Conservation (phyloP, 2,888 invertebrate genomes). For the Sclerodermus sp. region DNA sequence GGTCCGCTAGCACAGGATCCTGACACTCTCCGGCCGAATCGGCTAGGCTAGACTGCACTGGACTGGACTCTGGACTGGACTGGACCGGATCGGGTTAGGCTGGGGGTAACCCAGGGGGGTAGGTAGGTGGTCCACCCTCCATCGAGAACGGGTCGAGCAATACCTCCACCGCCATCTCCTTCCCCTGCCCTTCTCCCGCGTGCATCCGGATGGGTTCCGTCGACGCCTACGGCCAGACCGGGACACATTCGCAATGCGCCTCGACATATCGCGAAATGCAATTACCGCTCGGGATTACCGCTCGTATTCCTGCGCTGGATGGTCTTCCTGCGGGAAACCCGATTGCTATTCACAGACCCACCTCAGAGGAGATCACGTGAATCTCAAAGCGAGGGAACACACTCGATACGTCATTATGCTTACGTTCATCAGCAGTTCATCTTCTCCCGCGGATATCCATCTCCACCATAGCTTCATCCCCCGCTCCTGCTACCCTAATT, state of each 20-base stretch:
- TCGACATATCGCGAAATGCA: slow-evolving; percentile 49
- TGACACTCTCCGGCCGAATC: neutral
- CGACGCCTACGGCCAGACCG: slow-evolving; percentile 29
- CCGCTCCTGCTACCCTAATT: too few species aligned
- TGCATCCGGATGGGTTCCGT: slow-evolving; percentile 16
- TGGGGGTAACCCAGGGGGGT: neutral
- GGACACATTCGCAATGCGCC: slow-evolving; percentile 37
- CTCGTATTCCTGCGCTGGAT: slow-evolving; percentile 1
- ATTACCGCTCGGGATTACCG: slow-evolving; percentile 45
- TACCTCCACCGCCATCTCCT: too few species aligned
- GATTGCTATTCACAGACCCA: neutral
- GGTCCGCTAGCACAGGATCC: slow-evolving; percentile 21
- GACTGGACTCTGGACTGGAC: neutral
- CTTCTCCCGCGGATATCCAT: too few species aligned
- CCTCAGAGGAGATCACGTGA: too few species aligned
- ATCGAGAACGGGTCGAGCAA: too few species aligned
- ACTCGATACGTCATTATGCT: too few species aligned
- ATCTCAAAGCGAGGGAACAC: too few species aligned
- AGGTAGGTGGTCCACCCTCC: too few species aligned
- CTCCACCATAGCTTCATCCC: too few species aligned
- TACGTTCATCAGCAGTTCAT: too few species aligned
- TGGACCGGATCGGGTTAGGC: too few species aligned
- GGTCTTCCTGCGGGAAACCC: slow-evolving; percentile 6
- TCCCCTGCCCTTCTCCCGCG: neutral
- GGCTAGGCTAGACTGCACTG: neutral